Evolutionary conservation across 2,797 vertebrate genomes (phyloP), one percentile per base, ranked within the genome.

Genomic region (Poeciliopsis gracilis): DNA sequence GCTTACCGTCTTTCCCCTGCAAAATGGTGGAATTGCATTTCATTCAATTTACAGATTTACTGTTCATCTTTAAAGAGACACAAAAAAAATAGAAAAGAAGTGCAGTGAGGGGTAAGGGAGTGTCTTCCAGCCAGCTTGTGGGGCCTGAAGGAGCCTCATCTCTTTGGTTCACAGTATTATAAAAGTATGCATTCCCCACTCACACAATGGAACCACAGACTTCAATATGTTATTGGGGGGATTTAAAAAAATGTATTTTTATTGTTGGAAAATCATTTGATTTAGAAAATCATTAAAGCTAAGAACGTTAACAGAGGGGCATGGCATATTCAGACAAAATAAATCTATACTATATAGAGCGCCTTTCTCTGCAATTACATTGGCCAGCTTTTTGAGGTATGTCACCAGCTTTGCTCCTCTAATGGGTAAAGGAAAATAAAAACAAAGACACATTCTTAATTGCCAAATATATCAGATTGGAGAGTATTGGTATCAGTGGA

Each of bases 21-120:
- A 82, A 89, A 91, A 90, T 85, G 86, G 87, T 89, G 86, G 66
- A 92, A 90, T 81, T 89, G 85, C 85, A 92, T 91, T 92, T 89
- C 66, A 89, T 87, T 90, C 85, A 76, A 90, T 90, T 92, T 86
- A 86, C 84, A 90, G 81, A 83, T 84, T 80, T 76, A 55, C 79
- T 82, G 83, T 67, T 76, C 67, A 71, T 88, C 86, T 84, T 86
- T 73, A 76, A 77, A 70, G 88, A 51, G 88, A 90, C 76, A 81
- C 76, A 79, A 83, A 90, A 86, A 53, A 91, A 92, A 87, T 87
- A 38, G 16, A 36, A 36, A 18, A 0, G 53, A 89, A 76, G 81
- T 90, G 82, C 51, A 59, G 89, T 89, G 92, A 92, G 92, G 87
- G 90, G 84, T 87, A 88, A 90, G 85, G 67, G 45, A 76, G 81